These are phyloP conservation scores for Dinoponera quadriceps DNA, from an alignment of 1,140 invertebrate genomes.

Conservation along the genomic window DNA sequence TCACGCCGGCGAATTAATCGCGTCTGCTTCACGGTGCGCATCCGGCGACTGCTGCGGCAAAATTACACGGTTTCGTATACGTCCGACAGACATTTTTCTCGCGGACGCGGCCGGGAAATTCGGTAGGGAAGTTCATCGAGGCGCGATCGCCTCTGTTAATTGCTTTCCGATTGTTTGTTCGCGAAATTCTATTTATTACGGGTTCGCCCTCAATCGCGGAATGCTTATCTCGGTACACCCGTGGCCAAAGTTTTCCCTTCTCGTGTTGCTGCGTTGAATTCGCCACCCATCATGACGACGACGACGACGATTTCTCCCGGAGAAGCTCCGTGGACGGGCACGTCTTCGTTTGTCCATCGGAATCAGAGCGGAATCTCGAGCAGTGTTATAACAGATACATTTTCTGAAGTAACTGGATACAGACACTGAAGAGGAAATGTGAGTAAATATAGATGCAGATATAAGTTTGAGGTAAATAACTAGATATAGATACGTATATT, in stretches of 20 bases:
- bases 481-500: too few species aligned
- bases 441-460: too few species aligned
- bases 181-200: conserved; percentile 58
- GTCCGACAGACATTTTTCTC: conserved; percentile 54
- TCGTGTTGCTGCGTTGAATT: neutral
- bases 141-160: conserved; percentile 50
- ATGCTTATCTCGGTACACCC: conserved; percentile 40
- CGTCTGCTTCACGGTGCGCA: too few species aligned
- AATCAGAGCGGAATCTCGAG: neutral
- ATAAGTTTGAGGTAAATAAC: too few species aligned
- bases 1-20: too few species aligned
- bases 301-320: neutral
- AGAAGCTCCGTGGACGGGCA: neutral
- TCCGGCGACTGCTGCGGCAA: conserved; percentile 22
- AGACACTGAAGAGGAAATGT: too few species aligned
- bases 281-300: too few species aligned
- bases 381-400: too few species aligned
- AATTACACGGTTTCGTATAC: conserved; percentile 44
- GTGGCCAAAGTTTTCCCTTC: neutral
- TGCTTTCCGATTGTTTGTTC: conserved; percentile 60
- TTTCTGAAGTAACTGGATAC: too few species aligned
- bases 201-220: conserved; percentile 24
- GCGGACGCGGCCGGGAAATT: conserved; percentile 41
- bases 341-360: neutral
- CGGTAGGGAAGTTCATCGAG: conserved; percentile 40